Conservation (phyloP, 92 coral and sea anemone genomes). For the Epizoanthus ramosus region DNA sequence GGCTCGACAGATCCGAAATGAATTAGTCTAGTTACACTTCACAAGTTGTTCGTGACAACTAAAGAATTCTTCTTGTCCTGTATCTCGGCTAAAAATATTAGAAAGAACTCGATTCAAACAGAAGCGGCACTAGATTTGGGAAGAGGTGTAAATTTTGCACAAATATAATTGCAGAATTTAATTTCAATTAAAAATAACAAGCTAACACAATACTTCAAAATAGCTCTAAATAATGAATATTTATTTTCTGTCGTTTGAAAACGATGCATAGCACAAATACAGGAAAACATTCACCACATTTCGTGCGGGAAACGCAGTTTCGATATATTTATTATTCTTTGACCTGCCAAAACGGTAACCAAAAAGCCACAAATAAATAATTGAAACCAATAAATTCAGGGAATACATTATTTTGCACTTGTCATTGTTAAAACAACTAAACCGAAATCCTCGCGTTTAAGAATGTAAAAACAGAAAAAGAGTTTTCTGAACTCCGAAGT, state of each 20-base stretch:
- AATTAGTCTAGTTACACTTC: background rate
- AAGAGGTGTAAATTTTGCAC: background rate
- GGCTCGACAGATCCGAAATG: background rate
- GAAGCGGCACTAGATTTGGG: background rate
- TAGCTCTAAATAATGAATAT: background rate
- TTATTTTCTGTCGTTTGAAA: background rate
- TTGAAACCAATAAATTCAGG: background rate
- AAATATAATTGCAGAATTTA: no score
- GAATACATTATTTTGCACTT: background rate
- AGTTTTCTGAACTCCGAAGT: no score
- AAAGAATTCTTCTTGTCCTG: background rate
- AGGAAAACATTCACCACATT: no score
- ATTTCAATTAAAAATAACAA: background rate
- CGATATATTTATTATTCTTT: background rate
- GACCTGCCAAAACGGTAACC: constrained; percentile 12
- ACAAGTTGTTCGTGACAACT: background rate
- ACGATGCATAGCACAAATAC: no score
- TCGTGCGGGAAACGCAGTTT: no score
- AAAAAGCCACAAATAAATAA: constrained; percentile 20
- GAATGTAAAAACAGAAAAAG: background rate
- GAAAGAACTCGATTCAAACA: background rate
- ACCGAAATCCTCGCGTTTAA: background rate
- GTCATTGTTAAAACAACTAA: background rate
- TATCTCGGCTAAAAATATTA: background rate
- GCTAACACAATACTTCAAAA: no score